Evolutionary conservation across 2,113 vertebrate species (phyloP).

Genomic region (Eira barbara): DNA sequence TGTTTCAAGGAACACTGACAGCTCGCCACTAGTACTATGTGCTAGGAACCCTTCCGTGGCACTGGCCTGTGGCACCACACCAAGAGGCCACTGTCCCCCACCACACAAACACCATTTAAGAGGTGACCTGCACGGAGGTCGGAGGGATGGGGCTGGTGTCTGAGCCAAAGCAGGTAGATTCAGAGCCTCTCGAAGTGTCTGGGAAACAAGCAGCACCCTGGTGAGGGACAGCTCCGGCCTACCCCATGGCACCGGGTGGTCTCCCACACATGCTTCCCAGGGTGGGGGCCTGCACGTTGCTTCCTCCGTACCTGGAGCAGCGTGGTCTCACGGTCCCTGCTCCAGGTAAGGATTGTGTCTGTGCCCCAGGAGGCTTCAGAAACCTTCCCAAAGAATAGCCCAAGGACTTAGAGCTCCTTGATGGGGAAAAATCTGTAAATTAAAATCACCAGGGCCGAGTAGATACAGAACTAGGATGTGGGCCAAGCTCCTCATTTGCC

Average conservation of each 20-base stretch:
- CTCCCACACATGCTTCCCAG: neutral
- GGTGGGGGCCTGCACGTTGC: neutral
- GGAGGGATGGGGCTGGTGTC: neutral
- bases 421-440: neutral
- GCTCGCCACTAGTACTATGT: no score
- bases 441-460: neutral
- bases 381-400: neutral
- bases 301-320: neutral
- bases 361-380: neutral
- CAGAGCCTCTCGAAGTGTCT: neutral
- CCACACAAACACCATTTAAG: neutral
- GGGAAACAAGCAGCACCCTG: neutral
- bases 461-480: accelerated
- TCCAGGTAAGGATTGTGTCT: neutral
- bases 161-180: neutral
- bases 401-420: neutral
- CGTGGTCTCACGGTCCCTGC: neutral
- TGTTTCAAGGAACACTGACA: neutral
- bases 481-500: neutral
- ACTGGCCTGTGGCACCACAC: neutral
- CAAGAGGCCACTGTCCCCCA: no score
- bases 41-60: neutral
- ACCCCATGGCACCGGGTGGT: neutral
- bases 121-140: no score
- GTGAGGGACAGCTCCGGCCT: neutral